Conservation (phyloP, 2,797 vertebrate species). For the Spea hammondii region DNA sequence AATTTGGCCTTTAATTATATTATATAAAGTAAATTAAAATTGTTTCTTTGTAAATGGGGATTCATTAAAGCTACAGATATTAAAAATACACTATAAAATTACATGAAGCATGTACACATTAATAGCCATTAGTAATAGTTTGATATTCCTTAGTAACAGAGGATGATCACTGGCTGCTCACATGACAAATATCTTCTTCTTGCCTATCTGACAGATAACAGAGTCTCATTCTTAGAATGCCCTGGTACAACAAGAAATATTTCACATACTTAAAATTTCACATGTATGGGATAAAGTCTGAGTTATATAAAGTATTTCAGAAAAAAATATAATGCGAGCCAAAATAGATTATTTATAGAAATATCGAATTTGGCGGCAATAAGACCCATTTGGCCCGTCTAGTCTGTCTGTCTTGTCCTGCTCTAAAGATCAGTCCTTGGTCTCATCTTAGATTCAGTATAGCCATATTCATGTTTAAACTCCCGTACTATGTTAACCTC, state of each 20-base stretch:
- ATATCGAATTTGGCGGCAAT: too few species aligned
- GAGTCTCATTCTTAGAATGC: slow-evolving; percentile 54
- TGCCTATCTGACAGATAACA: slow-evolving; percentile 60
- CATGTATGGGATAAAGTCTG: slow-evolving; percentile 28
- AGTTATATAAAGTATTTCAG: too few species aligned
- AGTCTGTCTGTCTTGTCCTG: too few species aligned
- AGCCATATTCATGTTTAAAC: too few species aligned
- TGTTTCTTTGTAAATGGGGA: slow-evolving; percentile 96
- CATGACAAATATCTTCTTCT: slow-evolving; percentile 72
- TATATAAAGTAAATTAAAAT: slow-evolving; percentile 94
- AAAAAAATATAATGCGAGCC: too few species aligned
- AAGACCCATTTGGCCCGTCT: too few species aligned
- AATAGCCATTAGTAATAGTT: slow-evolving; percentile 81
- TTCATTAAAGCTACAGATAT: slow-evolving; percentile 97
- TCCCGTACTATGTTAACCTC: too few species aligned
- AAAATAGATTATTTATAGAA: too few species aligned
- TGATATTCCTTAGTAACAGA: slow-evolving; percentile 82
- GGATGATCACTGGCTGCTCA: slow-evolving; percentile 79
- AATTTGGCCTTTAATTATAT: slow-evolving; percentile 98
- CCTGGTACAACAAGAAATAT: slow-evolving; percentile 30
- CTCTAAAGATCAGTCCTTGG: too few species aligned
- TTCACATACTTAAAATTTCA: slow-evolving; percentile 46
- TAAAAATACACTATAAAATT: slow-evolving; percentile 92
- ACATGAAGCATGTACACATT: slow-evolving; percentile 94
- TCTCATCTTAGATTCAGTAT: too few species aligned